These are phyloP conservation scores for Andricus grossulariae DNA, from an alignment of 1,140 invertebrate genomes.

Conservation along the genomic window DNA sequence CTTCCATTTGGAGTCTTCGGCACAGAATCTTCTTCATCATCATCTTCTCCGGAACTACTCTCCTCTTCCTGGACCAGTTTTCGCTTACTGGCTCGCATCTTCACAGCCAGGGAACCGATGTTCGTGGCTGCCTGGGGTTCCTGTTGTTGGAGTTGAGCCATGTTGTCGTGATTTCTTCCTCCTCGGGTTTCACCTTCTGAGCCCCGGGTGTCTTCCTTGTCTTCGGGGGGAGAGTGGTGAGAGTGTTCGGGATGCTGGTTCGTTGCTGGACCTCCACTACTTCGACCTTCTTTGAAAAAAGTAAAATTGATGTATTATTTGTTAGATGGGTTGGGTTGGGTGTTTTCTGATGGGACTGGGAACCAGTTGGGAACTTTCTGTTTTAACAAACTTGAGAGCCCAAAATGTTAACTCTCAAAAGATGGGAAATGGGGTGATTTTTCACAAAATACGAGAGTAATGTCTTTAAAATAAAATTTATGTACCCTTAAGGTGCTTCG, in stretches of 20 bases:
- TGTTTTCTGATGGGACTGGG: background rate
- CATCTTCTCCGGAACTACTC: slow-evolving; percentile 77
- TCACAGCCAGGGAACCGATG: slow-evolving; percentile 58
- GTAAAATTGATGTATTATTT: slow-evolving; percentile 37
- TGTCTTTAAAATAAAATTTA: too few relatives aligned
- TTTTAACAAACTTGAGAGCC: too few relatives aligned
- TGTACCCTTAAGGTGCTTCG: too few relatives aligned
- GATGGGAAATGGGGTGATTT: too few relatives aligned
- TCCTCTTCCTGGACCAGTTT: slow-evolving; percentile 76
- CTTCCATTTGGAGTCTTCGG: slow-evolving; percentile 62
- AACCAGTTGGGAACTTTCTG: too few relatives aligned
- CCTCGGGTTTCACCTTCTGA: slow-evolving; percentile 77
- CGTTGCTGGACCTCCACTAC: slow-evolving; percentile 77
- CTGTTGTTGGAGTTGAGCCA: slow-evolving; percentile 73
- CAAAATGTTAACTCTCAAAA: too few relatives aligned
- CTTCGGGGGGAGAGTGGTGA: slow-evolving; percentile 74
- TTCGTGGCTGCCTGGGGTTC: slow-evolving; percentile 59
- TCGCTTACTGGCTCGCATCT: slow-evolving; percentile 75
- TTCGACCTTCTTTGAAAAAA: slow-evolving; percentile 75
- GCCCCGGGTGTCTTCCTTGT: slow-evolving; percentile 76
- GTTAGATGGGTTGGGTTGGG: background rate
- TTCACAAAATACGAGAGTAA: too few relatives aligned
- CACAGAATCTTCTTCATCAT: slow-evolving; percentile 71
- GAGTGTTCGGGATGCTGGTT: slow-evolving; percentile 77
- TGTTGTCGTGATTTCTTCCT: slow-evolving; percentile 75